phyloP scores from a whole-genome alignment of 2,113 vertebrate species.

The Euleptes europaea region DNA sequence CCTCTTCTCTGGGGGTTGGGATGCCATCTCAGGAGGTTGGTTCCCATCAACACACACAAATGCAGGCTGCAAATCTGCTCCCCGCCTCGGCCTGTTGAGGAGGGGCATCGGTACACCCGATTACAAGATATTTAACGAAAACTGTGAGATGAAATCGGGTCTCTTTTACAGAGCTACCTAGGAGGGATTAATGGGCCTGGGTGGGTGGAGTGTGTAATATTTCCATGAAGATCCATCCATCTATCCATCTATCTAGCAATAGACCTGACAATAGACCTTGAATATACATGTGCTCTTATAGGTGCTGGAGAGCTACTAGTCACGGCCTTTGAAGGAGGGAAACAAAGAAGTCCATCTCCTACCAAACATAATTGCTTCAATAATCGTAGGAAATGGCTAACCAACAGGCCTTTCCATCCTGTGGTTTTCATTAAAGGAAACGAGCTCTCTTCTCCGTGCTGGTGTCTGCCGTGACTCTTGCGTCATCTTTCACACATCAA shows the following conservation, averaged over 20 bases:
- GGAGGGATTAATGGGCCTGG: slow-evolving; percentile 37
- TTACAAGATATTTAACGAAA: neutral
- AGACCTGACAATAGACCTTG: too few relatives aligned
- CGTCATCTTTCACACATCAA: neutral
- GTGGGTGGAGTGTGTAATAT: neutral
- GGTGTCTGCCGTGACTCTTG: neutral
- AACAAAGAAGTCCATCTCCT: neutral
- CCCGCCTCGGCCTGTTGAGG: neutral
- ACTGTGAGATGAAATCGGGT: neutral
- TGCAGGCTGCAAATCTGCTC: neutral
- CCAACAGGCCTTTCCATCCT: neutral
- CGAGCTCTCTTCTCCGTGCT: accelerated
- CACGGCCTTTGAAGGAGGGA: neutral
- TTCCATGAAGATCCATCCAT: neutral
- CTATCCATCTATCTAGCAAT: neutral
- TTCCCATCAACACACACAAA: neutral
- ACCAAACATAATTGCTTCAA: neutral
- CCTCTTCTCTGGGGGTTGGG: too few relatives aligned
- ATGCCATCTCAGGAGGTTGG: slow-evolving; percentile 30
- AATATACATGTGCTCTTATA: neutral
- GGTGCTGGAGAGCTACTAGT: neutral
- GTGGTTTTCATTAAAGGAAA: neutral
- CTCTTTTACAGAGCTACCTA: slow-evolving; percentile 28
- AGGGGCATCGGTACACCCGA: neutral
- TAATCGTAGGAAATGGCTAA: neutral